Base-by-base conservation (phyloP, 2,113 vertebrate genomes). In the Scopus umbretta region DNA sequence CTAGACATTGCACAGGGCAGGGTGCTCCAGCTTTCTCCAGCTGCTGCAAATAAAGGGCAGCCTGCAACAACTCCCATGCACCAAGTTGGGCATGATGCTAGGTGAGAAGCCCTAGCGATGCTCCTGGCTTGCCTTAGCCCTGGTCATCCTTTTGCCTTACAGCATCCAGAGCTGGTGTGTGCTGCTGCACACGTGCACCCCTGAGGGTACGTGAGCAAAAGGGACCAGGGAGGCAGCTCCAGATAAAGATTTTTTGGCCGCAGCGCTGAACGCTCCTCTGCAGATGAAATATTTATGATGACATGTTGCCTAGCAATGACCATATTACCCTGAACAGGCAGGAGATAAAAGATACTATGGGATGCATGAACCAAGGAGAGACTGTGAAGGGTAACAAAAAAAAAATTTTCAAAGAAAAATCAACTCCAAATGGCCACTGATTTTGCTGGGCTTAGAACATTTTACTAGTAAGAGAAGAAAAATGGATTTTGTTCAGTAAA, bases 261-360 rank as follows among this genome's bases (percentile, higher is more conserved):
- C 71, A 68, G 80, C 74, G 84, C 86, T 91, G 88, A 96, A 71
- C 16, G 22, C 91, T 93, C 85, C 80, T 97, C 87, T 89, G 58
- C 83, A 2, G 4, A 97, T 98, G 97, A 96, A 97, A 98, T 97
- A 98, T 98, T 97, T 97, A 98, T 98, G 95, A 95, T 95, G 95
- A 96, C 87, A 93, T 14, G 97, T 98, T 98, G 98, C 98, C 89
- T 98, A 98, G 98, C 97, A 97, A 98, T 98, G 96, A 97, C 96
- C 92, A 86, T 93, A 82, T 93, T 94, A 86, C 96, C 94, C 94
- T 96, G 95, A 90, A 73, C 55, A 91, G 59, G 50, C 80, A 81
- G 50, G 73, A 95, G 80, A 86, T 70, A 92, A 93, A 95, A 94
- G 92, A 95, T 72, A 80, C 73, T 71, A 84, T 29, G 52, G 71